Base-by-base conservation (phyloP, 2,797 vertebrate species). In the Sebastes vulpes region DNA sequence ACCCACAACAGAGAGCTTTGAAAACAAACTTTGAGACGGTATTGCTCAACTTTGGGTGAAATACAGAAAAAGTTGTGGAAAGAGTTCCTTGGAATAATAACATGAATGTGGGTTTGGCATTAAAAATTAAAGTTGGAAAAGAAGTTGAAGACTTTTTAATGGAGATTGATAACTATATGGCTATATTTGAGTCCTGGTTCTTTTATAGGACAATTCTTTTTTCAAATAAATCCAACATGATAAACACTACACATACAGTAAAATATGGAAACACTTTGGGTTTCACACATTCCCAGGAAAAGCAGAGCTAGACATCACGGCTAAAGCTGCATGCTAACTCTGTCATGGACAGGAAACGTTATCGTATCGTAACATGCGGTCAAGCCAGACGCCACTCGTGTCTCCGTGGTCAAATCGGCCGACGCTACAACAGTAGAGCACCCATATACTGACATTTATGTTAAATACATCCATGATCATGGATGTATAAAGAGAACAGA, bases 1-100 rank as follows among this genome's bases (percentile, higher is more conserved):
- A 9, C 38, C 57, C 71, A 68, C 72, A 50, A 74, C 67, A 6
- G 28, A 77, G 72, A 11, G 67, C 77, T 84, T 58, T 72, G 67
- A 83, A 90, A 87, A 82, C 32, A 79, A 86, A 89, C 72, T 80
- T 72, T 80, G 31, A 21, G 67, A 72, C 23, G 28, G 38, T n/a
- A 12, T 29, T 9, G 52, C 66, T 80, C 35, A 65, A 66, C 54
- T 83, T 72, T 67, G 31, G 21, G 7, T 0, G 7, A 65, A 77
- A 42, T 26, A 28, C 1, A 31, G 56, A 58, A 59, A 66, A 65
- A 66, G 29, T 53, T 52, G 20, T 8, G 23, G 18, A 29, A 32
- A 48, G 14, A 57, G 38, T 38, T 65, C 8, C 16, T 64, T 56
- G 11, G 28, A 75, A 79, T 64, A 65, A 50, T 46, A 18, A 14